Evolutionary conservation across 2,113 vertebrate genomes (phyloP), one percentile per base, ranked within the genome.

Genomic region (Shinisaurus crocodilurus): DNA sequence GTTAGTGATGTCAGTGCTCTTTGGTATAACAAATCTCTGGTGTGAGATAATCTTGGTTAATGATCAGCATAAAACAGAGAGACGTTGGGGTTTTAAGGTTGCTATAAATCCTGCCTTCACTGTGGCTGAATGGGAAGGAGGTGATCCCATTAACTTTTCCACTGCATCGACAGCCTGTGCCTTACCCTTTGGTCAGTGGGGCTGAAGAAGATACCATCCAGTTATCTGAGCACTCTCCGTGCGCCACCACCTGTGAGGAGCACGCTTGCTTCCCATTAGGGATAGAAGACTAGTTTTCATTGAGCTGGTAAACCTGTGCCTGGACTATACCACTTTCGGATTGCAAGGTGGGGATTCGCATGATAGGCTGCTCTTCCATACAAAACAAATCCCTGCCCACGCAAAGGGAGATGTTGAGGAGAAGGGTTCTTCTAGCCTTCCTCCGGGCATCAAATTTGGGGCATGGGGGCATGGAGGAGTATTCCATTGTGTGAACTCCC

Each of bases 21-120:
- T 95, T 95, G 90, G 87, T 96, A 92, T 94, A 88, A 95, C 95
- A 95, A 96, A 96, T 96, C 96, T 97, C 96, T 92, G 93, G 96
- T 91, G 97, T 94, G 95, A 96, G 96, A 96, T 96, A 95, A 97
- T 97, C 96, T 95, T 90, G 91, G 96, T 96, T 97, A 97, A 97
- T 96, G 97, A 97, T 95, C 96, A 96, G 96, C 96, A 96, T 95
- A 96, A 96, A 97, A 93, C 94, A 94, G 96, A 94, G 91, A 96
- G 96, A 96, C 96, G 97, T 97, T 97, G 94, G 94, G 96, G 90
- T 96, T 97, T 97, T 94, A 96, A 91, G 18, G 0, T 90, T 0
- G 84, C 96, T 96, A 95, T 97, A 97, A 97, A 97, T 97, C 92
- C 93, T 93, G 0, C 84, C 0, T 95, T 95, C 93, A 81, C 95